Base-by-base conservation (phyloP, 2,888 invertebrate species). In the Drosophila bunnanda region DNA sequence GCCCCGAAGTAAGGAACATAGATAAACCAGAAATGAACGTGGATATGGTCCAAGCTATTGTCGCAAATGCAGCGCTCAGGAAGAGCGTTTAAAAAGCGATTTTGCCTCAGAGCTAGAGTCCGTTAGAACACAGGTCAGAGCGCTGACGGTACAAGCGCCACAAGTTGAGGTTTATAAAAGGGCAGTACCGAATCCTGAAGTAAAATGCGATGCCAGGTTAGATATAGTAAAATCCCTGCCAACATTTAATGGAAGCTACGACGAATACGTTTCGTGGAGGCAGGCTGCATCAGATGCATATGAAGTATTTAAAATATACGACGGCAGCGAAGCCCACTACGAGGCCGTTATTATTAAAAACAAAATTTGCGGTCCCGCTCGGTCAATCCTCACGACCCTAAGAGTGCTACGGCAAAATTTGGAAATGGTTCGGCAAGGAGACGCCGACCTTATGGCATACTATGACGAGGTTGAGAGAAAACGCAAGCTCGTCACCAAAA, bases 141-240 rank as follows among this genome's bases (percentile, higher is more conserved):
- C 41, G 17, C 41, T 17, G 20, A 2, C 41, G 4, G 17, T 39
- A 10, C 39, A 39, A 41, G 41, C 41, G 12, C 41, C 41, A 20
- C 41, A 41, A 20, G 17, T 41, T 7, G 25, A 20, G 13, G 25
- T 22, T 1, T 53, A 39, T n/a, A 8, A 53, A 36, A 39, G 10
- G 9, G 53, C 13, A 28, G 28, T 39, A n/a, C n/a, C 39, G 6
- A 30, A 41, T 30, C 55, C 55, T 5, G 28, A 13, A 17, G 10
- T 48, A 30, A 28, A 7, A 28, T 48, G 48, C n/a, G 48, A 30
- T 28, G 48, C 30, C 48, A 48, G n/a, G 7, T n/a, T 48, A 30
- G 48, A 56, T 25, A 15, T 56, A 25, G 25, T 25, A 25, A 25
- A 25, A 4, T 25, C 43, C 4, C 46, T 46, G 9, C 46, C 46